Conservation (phyloP, 2,113 vertebrate species). For the Taurulus bubalis region DNA sequence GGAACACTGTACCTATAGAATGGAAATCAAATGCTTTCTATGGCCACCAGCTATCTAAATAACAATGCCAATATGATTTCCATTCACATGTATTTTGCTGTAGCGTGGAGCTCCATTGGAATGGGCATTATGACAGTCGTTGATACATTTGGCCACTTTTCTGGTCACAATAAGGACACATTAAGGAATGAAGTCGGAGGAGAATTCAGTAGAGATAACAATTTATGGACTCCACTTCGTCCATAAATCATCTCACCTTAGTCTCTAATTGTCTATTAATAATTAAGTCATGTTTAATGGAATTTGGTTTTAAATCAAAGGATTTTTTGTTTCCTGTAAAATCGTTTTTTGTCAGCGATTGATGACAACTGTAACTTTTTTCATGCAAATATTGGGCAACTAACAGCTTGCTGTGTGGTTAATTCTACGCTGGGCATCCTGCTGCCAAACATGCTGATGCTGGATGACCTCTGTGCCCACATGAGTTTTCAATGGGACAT, state of each 20-base stretch:
- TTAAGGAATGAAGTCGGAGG: background rate
- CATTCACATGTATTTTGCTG: constrained; percentile 18
- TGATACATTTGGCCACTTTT: constrained; percentile 20
- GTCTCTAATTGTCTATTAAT: background rate
- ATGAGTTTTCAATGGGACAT: too few relatives aligned
- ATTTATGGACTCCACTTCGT: background rate
- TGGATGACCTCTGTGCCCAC: too few relatives aligned
- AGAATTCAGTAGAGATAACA: background rate
- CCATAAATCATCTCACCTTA: too few relatives aligned
- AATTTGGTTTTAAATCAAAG: background rate
- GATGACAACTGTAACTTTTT: too few relatives aligned
- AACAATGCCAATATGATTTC: background rate
- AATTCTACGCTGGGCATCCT: too few relatives aligned
- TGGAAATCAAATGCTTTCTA: background rate
- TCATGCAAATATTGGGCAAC: too few relatives aligned
- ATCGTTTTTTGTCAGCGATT: too few relatives aligned
- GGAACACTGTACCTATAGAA: background rate
- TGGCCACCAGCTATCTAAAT: background rate
- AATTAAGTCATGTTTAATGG: background rate
- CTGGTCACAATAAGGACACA: background rate
- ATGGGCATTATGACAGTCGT: constrained; percentile 8
- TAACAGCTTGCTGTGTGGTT: too few relatives aligned
- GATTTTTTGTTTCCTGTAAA: background rate
- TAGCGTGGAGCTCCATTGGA: background rate
- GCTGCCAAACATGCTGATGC: too few relatives aligned